A percentile compares a stretch with the other conserved stretches of the same genome.
Conservation (phyloP, 2,888 invertebrate species). For the Eristalis pertinax region DNA sequence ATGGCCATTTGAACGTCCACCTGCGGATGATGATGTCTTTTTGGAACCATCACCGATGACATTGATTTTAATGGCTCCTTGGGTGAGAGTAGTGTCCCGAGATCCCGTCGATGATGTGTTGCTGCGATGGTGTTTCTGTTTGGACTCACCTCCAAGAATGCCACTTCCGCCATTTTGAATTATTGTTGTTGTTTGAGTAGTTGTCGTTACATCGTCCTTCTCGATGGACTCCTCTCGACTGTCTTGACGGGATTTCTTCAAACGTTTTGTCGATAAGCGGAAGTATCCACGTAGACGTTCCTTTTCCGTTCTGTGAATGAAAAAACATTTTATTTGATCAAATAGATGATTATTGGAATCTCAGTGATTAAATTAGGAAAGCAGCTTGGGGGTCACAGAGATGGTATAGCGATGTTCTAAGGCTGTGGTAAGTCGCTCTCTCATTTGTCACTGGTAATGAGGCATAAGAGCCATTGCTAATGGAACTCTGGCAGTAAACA, state of each 20-base stretch:
- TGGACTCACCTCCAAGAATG: conserved; percentile 25
- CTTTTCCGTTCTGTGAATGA: conserved; percentile 82
- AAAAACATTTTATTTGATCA: conserved; percentile 4
- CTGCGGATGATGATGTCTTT: conserved; percentile 49
- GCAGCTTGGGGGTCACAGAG: too few species aligned
- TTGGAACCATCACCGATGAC: conserved; percentile 78
- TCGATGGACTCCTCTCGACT: conserved; percentile 80
- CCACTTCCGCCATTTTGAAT: conserved; percentile 70
- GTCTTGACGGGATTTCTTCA: conserved; percentile 80
- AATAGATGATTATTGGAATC: not conserved
- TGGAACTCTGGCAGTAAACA: too few species aligned
- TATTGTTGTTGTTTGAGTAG: conserved; percentile 77
- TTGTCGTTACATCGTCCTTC: conserved; percentile 78
- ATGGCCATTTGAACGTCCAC: conserved; percentile 10
- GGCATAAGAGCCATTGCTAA: too few species aligned
- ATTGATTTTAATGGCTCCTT: conserved; percentile 79
- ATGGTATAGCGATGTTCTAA: too few species aligned
- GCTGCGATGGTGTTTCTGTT: conserved; percentile 68
- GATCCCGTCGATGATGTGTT: conserved; percentile 37
- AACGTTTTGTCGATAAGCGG: conserved; percentile 82
- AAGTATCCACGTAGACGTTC: conserved; percentile 84
- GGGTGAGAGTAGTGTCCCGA: conserved; percentile 71
- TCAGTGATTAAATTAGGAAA: too few species aligned
- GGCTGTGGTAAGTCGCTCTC: too few species aligned
- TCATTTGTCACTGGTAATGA: too few species aligned